Percentiles rank a stretch among this genome's conserved stretches.
Evolutionary conservation across 2,888 invertebrate genomes (phyloP).

Genomic region (Arge pagana): DNA sequence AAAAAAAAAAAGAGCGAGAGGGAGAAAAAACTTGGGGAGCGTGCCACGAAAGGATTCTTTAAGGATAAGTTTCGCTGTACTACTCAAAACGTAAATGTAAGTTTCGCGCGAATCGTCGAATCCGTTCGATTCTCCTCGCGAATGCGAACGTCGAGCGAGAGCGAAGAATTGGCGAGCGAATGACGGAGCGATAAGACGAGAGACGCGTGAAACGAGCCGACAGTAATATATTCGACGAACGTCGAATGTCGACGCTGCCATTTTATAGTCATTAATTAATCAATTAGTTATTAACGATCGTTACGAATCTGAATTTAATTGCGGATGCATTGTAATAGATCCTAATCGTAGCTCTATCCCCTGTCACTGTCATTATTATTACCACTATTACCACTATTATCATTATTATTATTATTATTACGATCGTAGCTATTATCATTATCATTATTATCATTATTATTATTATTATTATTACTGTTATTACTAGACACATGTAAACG

Average conservation of each 20-base stretch:
- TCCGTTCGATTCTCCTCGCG: no score
- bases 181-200: no score
- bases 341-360: no score
- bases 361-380: no score
- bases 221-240: neutral
- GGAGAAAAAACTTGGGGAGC: neutral
- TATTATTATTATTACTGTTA: slow-evolving; percentile 10
- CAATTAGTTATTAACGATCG: slow-evolving; percentile 14
- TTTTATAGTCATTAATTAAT: slow-evolving; percentile 7
- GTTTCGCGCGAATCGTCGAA: no score
- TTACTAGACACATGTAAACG: neutral
- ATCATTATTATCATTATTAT: slow-evolving; percentile 14
- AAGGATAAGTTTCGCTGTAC: no score
- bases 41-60: no score
- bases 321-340: no score
- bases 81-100: no score
- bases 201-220: no score
- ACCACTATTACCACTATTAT: neutral
- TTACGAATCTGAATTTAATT: neutral
- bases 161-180: no score
- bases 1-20: neutral
- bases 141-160: no score
- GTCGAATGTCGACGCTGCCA: slow-evolving; percentile 14
- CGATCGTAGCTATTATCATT: neutral
- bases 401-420: neutral